Percentiles rank a stretch among this genome's conserved stretches.
Conservation (phyloP, 2,113 vertebrate species). For the Ammodytes marinus region DNA sequence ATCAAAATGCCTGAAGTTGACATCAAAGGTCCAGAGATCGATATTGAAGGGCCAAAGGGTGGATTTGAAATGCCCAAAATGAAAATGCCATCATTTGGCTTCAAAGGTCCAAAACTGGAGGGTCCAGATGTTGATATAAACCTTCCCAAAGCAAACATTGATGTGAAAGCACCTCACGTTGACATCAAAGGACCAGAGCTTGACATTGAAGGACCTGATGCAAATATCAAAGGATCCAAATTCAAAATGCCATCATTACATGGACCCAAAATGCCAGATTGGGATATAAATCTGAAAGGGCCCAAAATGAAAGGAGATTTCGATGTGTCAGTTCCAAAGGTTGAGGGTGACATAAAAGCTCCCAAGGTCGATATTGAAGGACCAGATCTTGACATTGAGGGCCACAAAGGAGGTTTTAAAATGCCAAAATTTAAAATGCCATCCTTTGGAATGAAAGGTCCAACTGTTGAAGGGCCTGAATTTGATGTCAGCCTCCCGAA, state of each 20-base stretch:
- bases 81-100: slow-evolving; percentile 72
- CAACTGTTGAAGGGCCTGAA: slow-evolving; percentile 18
- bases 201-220: background rate
- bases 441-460: slow-evolving; percentile 11
- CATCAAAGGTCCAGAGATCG: slow-evolving; percentile 11
- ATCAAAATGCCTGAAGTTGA: background rate
- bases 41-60: slow-evolving; percentile 13
- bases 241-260: slow-evolving; percentile 5
- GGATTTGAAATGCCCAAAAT: background rate
- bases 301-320: slow-evolving; percentile 35
- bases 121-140: slow-evolving; percentile 47
- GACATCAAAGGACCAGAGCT: slow-evolving; percentile 15
- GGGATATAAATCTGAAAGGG: slow-evolving; percentile 33
- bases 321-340: slow-evolving; percentile 34
- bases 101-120: slow-evolving; percentile 74
- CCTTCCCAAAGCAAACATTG: background rate
- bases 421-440: slow-evolving; percentile 73
- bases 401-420: slow-evolving; percentile 35
- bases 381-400: background rate
- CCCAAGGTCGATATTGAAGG: slow-evolving; percentile 28
- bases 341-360: slow-evolving; percentile 22
- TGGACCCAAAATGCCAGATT: slow-evolving; percentile 45
- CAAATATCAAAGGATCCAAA: slow-evolving; percentile 14
- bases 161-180: slow-evolving; percentile 15
- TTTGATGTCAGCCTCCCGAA: background rate